A percentile compares a stretch with the other conserved stretches of the same genome.
Conservation (phyloP, 2,113 vertebrate species). For the Hippocampus abdominalis region DNA sequence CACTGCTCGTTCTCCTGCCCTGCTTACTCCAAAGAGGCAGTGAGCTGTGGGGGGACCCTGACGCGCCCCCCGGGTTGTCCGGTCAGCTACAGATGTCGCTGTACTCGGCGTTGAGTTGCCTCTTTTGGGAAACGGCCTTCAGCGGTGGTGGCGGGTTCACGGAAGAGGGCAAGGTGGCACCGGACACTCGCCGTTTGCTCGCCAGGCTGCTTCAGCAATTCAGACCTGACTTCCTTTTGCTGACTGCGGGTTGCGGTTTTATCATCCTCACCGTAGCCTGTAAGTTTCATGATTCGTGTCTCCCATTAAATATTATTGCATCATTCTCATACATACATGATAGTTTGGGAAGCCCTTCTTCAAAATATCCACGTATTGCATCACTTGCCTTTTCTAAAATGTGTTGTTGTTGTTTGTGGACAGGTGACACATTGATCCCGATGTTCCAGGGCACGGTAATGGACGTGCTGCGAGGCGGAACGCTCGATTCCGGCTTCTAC, state of each 20-base stretch:
- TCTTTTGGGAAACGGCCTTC: conserved; percentile 61
- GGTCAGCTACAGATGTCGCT: conserved; percentile 19
- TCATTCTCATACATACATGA: no score
- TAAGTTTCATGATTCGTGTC: conserved; percentile 54
- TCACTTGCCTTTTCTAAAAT: no score
- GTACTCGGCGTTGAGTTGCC: conserved; percentile 46
- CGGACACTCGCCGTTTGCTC: conserved; percentile 38
- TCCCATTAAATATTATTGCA: no score
- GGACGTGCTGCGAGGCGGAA: conserved; percentile 71
- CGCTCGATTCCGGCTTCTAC: conserved; percentile 47
- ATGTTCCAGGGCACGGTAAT: conserved; percentile 75
- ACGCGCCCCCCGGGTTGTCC: conserved; percentile 28
- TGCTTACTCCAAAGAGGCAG: conserved; percentile 53
- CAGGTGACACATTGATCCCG: conserved; percentile 71
- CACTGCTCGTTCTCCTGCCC: conserved; percentile 54
- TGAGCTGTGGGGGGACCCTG: background rate
- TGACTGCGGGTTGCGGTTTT: conserved; percentile 65
- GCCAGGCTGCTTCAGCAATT: conserved; percentile 65
- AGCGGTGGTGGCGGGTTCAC: background rate
- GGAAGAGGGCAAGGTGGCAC: background rate
- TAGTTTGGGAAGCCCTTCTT: no score
- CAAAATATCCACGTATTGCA: no score
- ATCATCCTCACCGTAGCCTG: conserved; percentile 71
- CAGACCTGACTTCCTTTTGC: conserved; percentile 51
- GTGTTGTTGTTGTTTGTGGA: background rate